These are phyloP conservation scores for Asobara japonica DNA, from an alignment of 1,140 invertebrate species.

Conservation along the genomic window DNA sequence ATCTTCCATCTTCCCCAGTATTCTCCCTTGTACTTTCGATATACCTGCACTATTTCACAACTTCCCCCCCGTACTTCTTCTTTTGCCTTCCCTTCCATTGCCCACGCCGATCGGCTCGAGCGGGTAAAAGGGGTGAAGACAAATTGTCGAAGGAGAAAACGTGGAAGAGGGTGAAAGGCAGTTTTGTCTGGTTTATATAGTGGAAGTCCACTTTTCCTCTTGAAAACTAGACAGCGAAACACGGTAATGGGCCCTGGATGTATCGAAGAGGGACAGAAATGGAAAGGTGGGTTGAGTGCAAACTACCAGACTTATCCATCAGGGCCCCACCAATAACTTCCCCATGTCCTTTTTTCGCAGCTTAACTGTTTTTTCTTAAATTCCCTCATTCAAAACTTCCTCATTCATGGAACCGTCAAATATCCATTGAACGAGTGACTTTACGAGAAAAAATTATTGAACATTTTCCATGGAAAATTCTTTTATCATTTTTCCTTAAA, in stretches of 20 bases:
- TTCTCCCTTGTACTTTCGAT: not conserved
- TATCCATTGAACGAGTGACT: no score
- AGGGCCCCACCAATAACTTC: no score
- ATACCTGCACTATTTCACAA: not conserved
- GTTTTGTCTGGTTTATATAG: constrained; percentile 11
- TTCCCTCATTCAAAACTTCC: no score
- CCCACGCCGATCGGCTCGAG: not conserved
- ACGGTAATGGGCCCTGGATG: not conserved
- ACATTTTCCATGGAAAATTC: no score
- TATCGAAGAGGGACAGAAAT: not conserved
- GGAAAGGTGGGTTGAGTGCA: not conserved
- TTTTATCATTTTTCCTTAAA: no score
- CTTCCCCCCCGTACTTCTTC: not conserved
- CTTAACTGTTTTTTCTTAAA: no score
- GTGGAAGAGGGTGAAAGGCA: not conserved
- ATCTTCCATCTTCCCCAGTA: not conserved
- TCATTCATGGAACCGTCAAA: no score
- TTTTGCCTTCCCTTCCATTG: not conserved
- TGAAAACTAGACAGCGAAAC: constrained; percentile 11
- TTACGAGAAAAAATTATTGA: no score
- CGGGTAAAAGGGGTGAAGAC: constrained; percentile 7
- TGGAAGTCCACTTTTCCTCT: constrained; percentile 14
- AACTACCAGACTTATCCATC: no score
- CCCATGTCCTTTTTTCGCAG: no score
- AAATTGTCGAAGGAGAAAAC: constrained; percentile 7